Conservation (phyloP, 2,888 invertebrate genomes). For the Hydropsyche betteni region DNA sequence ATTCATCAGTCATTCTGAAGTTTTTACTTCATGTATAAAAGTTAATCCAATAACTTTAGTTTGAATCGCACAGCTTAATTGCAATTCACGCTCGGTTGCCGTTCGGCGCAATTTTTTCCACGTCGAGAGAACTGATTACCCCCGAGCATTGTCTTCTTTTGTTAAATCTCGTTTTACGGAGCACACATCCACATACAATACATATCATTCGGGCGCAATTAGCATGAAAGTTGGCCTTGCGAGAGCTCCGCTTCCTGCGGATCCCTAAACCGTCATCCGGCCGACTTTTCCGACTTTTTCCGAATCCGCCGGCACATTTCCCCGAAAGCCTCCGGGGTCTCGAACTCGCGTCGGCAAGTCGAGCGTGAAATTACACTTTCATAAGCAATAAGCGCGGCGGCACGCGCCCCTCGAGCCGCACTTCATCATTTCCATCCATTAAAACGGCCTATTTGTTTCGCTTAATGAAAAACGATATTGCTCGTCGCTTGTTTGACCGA, state of each 20-base stretch:
- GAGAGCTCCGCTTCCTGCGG: background rate
- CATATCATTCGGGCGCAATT: conserved; percentile 40
- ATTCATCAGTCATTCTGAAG: too few species aligned
- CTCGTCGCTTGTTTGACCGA: conserved; percentile 24
- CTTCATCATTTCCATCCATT: conserved; percentile 39
- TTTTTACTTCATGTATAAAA: too few species aligned
- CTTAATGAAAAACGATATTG: conserved; percentile 33
- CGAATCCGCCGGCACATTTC: too few species aligned
- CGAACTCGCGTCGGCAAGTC: conserved; percentile 52
- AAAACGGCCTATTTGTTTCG: conserved; percentile 38
- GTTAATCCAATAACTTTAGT: background rate
- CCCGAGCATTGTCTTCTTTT: conserved; percentile 30
- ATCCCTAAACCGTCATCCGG: background rate
- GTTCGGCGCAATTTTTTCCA: conserved; percentile 32
- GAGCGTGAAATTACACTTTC: conserved; percentile 57
- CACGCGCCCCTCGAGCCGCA: conserved; percentile 48
- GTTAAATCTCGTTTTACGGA: conserved; percentile 2
- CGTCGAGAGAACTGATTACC: conserved; percentile 34
- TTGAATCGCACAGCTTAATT: conserved; percentile 22
- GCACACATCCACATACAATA: conserved; percentile 6
- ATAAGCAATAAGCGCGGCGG: conserved; percentile 54
- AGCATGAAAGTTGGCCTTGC: conserved; percentile 41
- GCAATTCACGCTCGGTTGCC: conserved; percentile 13
- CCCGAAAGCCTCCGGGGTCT: conserved; percentile 37
- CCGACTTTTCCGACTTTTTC: background rate